Base-by-base conservation (phyloP, 2,113 vertebrate genomes). In the Cynopterus brachyotis region DNA sequence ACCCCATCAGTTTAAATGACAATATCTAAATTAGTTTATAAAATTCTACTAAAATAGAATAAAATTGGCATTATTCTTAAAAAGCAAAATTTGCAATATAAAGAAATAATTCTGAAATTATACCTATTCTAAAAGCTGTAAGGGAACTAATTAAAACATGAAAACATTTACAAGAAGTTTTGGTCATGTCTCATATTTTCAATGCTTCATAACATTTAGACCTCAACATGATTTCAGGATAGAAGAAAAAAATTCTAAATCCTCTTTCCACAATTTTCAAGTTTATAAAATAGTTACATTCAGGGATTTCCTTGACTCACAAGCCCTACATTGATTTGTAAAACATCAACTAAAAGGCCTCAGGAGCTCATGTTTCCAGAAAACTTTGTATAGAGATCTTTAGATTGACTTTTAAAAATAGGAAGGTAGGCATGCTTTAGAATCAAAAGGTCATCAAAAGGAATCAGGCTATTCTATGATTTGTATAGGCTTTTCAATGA, bases 261-360 rank as follows among this genome's bases (percentile, higher is more conserved):
- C 20, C 57, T 96, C 87, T 59, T 89, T 96, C 32, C 55, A 53
- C 24, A 94, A 80, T 96, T 95, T 96, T 60, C n/a, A 70, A 84
- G 64, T 97, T 96, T 80, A 84, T 96, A 78, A 92, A 97, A 95
- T 70, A 93, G 28, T 76, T 95, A 50, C n/a, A 50, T 94, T 92
- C 47, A 83, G 83, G 22, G 72, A 70, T 84, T 95, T 89, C 30
- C 26, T 95, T 95, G 83, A 92, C 30, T 96, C 86, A 87, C 96
- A 75, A 86, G 30, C 69, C 89, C 32, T 84, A 8, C 55, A 96
- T 40, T 95, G 95, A 95, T 98, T 97, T 97, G 55, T 40, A 96
- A 72, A 94, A 10, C 82, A 72, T 32, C 80, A 55, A 35, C 79
- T 4, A 94, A 94, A 26, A 93, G 22, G 62, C 91, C 55, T 97